Conservation (phyloP, 2,113 vertebrate genomes). For the Lynx canadensis region DNA sequence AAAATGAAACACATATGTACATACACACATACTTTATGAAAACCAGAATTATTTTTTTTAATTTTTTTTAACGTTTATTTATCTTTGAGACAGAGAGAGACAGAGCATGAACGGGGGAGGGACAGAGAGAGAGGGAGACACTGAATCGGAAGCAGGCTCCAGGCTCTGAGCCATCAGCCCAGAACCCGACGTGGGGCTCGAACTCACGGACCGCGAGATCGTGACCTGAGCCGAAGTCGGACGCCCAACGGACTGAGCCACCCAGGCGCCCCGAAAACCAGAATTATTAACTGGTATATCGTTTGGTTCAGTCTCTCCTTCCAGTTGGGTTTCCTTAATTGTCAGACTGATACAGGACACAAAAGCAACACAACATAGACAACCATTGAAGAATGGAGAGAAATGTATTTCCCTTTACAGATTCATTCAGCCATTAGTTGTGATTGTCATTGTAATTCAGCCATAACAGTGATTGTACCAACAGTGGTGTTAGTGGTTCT, state of each 20-base stretch:
- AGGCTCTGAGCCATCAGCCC: too few species aligned
- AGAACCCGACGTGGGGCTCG: too few species aligned
- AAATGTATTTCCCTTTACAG: not conserved
- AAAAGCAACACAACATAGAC: not conserved
- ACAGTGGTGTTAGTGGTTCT: not conserved
- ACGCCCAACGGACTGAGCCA: too few species aligned
- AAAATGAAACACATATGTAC: constrained; percentile 11
- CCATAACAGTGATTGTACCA: not conserved
- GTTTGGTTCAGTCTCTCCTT: not conserved
- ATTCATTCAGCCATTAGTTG: not conserved
- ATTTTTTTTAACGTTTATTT: too few species aligned
- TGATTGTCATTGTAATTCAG: too few species aligned
- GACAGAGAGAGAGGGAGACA: too few species aligned
- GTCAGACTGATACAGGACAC: not conserved
- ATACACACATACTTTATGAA: not conserved
- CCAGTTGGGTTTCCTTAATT: not conserved
- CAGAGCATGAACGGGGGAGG: too few species aligned
- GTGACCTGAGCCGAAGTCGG: too few species aligned
- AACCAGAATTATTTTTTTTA: not conserved
- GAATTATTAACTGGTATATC: not conserved
- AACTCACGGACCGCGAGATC: too few species aligned
- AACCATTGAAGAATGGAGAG: not conserved
- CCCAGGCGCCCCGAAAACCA: not conserved
- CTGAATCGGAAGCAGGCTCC: too few species aligned
- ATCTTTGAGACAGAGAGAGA: too few species aligned